Base-by-base conservation (phyloP, 2,888 invertebrate species). In the Oeneis ivallda region DNA sequence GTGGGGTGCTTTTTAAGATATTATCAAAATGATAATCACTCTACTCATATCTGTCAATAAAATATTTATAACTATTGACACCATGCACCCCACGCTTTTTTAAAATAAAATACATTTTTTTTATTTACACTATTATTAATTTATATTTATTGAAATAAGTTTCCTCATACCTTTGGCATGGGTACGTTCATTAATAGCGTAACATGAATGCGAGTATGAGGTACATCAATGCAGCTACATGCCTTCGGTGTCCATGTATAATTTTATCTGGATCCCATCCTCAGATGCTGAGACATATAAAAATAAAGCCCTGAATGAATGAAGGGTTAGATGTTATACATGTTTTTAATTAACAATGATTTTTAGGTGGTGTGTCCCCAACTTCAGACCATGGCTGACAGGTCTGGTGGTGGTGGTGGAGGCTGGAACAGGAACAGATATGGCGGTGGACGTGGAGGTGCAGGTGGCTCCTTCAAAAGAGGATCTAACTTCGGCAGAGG, bases 291-390 rank as follows among this genome's bases (percentile, higher is more conserved):
- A 93, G 67, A 94, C 94, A 94, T 17, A 17, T 47, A 2, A 6
- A 45, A 45, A n/a, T 34, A 34, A 37, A 37, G 37, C 37, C 37
- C 9, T 37, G 7, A 37, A 37, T 37, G 7, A n/a, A n/a, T n/a
- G 37, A 37, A 37, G 37, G 4, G 37, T 37, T 37, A 34, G 37
- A 49, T 52, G 32, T 39, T 45, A 39, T 3, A 39, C 8, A 37
- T 43, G 15, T 54, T n/a, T n/a, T 52, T 26, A 17, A 17, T 10
- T 11, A n/a, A 32, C 41, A 17, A 15, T 52, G 5, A 26, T 50
- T 71, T 77, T 79, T 93, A 94, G 96, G 95, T 95, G 72, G 93
- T 98, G 66, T 97, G 96, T 82, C 97, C 97, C 58, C 96, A 97
- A 82, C 93, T 98, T 54, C 93, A 95, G 76, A 96, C 96, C 75